phyloP scores from a whole-genome alignment of 2,888 invertebrate species.

The Andrena marginata region DNA sequence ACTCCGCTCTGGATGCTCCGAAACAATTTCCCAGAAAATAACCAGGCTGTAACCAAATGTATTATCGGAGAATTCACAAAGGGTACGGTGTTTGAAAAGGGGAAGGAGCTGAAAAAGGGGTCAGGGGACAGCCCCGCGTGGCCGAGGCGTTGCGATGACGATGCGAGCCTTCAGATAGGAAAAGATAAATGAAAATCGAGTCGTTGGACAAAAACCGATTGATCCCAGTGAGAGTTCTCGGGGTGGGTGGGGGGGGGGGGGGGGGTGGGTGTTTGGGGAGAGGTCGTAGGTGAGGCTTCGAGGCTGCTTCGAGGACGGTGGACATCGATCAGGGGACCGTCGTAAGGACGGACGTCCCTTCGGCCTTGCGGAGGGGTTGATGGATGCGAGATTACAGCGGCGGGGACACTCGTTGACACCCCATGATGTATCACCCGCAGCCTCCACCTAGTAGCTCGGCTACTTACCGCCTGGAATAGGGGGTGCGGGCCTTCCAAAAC shows the following conservation, averaged over 20 bases:
- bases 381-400: constrained; percentile 84
- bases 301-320: constrained; percentile 69
- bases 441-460: constrained; percentile 69
- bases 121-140: constrained; percentile 8
- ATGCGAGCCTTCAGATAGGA: constrained; percentile 62
- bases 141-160: constrained; percentile 56
- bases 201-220: constrained; percentile 71
- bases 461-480: constrained; percentile 71
- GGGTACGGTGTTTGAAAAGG: neutral
- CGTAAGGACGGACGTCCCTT: constrained; percentile 65
- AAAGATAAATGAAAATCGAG: constrained; percentile 73
- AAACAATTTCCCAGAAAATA: neutral
- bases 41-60: neutral
- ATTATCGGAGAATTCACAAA: neutral
- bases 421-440: constrained; percentile 79
- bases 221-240: constrained; percentile 60
- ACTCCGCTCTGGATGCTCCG: neutral
- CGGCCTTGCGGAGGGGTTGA: constrained; percentile 78
- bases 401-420: constrained; percentile 81
- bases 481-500: constrained; percentile 43
- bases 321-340: constrained; percentile 82
- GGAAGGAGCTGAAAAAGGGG: constrained; percentile 17
- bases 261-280: constrained; percentile 20
- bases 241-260: constrained; percentile 19
- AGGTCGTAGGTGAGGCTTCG: constrained; percentile 66